Evolutionary conservation across 2,797 vertebrate species (phyloP), one percentile per base, ranked within the genome.

Genomic region (Liparis tanakae): DNA sequence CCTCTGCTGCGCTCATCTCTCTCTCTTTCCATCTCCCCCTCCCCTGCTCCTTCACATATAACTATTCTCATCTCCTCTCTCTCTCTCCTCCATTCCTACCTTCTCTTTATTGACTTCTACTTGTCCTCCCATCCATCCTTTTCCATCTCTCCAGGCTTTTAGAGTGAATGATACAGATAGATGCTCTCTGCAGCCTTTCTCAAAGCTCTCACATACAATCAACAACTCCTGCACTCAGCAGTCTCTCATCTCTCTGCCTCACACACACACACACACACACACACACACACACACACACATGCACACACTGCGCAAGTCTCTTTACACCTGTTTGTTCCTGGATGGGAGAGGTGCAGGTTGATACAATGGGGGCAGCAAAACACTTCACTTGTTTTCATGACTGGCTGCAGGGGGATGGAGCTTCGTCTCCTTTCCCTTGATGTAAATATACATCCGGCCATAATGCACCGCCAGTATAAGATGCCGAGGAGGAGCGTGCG

Each of bases 131-230:
- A 91, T 89, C 88, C 90, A 92, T 91, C 89, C 89, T 87, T 30
- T 87, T 86, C 83, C 84, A 88, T 92, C 87, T 91, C 86, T 90
- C 69, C 79, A 79, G 87, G 89, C 90, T 92, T 92, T 93, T 91
- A 91, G 87, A 90, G 85, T 87, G 91, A 91, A 90, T 90, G 92
- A 92, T 91, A 91, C 81, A 90, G 91, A 93, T 89, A 92, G 87
- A 92, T 91, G 90, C 87, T 92, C 88, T 90, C 90, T 86, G 85
- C 83, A 86, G 73, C 82, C 88, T 90, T 91, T 89, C 90, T 90
- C 88, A 83, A 79, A 91, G 90, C 90, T 91, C 89, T 92, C 90
- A 89, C 87, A 84, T 82, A 91, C 90, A 90, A 92, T 92, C 90
- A 91, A 84, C 90, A 87, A 80, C 81, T 86, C 74, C 83, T 78